Base-by-base conservation (phyloP, 2,888 invertebrate species). In the Ypsolopha scabrella region DNA sequence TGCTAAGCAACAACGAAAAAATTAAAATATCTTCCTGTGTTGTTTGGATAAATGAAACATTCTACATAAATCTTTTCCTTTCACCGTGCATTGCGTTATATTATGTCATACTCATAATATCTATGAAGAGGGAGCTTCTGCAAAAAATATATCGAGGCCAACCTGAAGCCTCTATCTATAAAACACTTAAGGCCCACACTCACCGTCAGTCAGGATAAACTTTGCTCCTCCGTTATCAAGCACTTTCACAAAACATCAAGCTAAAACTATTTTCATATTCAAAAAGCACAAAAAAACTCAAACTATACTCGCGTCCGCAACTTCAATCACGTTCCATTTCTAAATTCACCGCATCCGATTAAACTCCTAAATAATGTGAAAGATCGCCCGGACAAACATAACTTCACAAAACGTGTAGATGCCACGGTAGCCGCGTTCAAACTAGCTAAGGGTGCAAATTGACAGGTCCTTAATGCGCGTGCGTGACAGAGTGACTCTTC, bases 401-500 rank as follows among this genome's bases (percentile, higher is more conserved):
- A 7, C 37, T 33, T 14, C 11, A 37, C 37, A 37, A 48, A 11
- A 11, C 79, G 80, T 72, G 75, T 68, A 61, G 59, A 54, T 68
- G 52, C 63, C 53, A 54, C 73, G 70, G 69, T 66, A 55, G 67
- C 64, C 70, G 70, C 70, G 70, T 64, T 61, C 66, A 63, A 68
- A 85, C 85, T 85, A 80, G 76, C 62, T 72, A 73, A 77, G 75
- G 79, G 77, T 76, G 79, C 78, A 73, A 70, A 70, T 68, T 66
- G 65, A 70, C 62, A 62, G 58, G 56, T 62, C 62, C 65, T 63
- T 62, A 71, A 48, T 75, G 82, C 85, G 85, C 85, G 56, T 82
- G 85, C 85, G 85, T 74, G 60, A 67, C 72, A 60, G 68, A 81
- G 80, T 80, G 80, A 82, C 80, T 81, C 80, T 77, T 80, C 72